Evolutionary conservation across 2,113 vertebrate genomes (phyloP).

Genomic region (Taxidea taxus): DNA sequence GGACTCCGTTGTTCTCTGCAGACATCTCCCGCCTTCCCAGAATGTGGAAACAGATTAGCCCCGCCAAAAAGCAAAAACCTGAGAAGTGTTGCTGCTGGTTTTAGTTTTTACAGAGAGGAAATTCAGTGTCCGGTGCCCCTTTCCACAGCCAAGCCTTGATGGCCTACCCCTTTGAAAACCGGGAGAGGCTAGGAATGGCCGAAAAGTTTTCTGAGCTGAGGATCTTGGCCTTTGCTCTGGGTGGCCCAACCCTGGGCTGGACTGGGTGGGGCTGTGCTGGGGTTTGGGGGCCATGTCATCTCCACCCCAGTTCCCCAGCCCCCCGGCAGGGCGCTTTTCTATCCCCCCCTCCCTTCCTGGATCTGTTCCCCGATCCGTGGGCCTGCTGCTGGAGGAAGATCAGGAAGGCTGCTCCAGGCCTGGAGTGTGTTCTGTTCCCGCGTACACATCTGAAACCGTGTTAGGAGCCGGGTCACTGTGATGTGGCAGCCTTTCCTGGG

Average conservation of each 20-base stretch:
- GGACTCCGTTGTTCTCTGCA: accelerated
- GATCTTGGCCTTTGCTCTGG: slow-evolving; percentile 39
- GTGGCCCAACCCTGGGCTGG: background rate
- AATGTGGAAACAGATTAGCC: background rate
- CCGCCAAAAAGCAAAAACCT: background rate
- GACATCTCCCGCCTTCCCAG: background rate
- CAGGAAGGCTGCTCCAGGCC: background rate
- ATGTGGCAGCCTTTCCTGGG: background rate
- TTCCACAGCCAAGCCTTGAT: accelerated
- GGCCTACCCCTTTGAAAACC: background rate
- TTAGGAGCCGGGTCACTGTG: slow-evolving; percentile 61
- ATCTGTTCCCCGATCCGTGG: accelerated
- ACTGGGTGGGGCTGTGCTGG: background rate
- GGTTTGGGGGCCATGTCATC: background rate
- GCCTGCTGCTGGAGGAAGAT: background rate
- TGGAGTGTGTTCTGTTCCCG: background rate
- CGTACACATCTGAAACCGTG: background rate
- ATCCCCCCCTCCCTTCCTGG: background rate
- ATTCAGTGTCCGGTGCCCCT: accelerated
- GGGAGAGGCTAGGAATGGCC: background rate
- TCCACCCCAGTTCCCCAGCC: background rate
- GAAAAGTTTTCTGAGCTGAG: background rate
- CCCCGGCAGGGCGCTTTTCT: background rate
- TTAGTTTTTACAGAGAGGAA: background rate
- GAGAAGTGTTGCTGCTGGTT: background rate